Base-by-base conservation (phyloP, 2,797 vertebrate species). In the Chiroxiphia lanceolata region DNA sequence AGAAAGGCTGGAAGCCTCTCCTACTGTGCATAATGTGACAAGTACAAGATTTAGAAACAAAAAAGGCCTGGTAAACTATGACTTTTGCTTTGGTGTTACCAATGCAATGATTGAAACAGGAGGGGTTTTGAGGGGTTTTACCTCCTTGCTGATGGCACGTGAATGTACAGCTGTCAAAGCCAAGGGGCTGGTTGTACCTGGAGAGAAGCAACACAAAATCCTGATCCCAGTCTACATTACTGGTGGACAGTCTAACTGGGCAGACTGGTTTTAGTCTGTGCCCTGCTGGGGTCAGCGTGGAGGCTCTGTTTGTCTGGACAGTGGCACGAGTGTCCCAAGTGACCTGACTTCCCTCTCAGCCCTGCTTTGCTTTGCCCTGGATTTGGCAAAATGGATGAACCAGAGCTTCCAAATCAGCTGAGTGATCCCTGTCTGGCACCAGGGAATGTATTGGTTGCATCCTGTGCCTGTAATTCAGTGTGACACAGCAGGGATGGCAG, bases 401-500 rank as follows among this genome's bases (percentile, higher is more conserved):
- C 50, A 33, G 38, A 56, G 54, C 29, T 78, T 33, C 67, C 67
- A 26, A 8, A 67, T 8, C 17, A 19, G 36, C 13, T 20, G 22
- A 15, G 12, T 16, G 17, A 65, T 15, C 70, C 61, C 42, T 60
- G 74, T 23, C 76, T 64, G 72, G 57, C 63, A n/a, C 25, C 57
- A 17, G 4, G 0, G 60, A 20, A 2, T 13, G 9, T 4, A 3
- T 63, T 22, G 4, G 6, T 5, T 47, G 36, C 16, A 21, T 4
- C 54, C 26, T 6, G 18, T 29, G 63, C 2, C 17, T 25, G 15
- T 74, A 33, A 70, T 2, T 57, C 47, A 4, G 45, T 1, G 44
- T 90, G 75, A 33, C 50, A 57, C 34, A 40, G 31, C 36, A 3
- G 20, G 0, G 21, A 11, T 72, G 68, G 71, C 86, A 83, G 63